Evolutionary conservation across 2,113 vertebrate species (phyloP).

Genomic region (Heterocephalus glaber): DNA sequence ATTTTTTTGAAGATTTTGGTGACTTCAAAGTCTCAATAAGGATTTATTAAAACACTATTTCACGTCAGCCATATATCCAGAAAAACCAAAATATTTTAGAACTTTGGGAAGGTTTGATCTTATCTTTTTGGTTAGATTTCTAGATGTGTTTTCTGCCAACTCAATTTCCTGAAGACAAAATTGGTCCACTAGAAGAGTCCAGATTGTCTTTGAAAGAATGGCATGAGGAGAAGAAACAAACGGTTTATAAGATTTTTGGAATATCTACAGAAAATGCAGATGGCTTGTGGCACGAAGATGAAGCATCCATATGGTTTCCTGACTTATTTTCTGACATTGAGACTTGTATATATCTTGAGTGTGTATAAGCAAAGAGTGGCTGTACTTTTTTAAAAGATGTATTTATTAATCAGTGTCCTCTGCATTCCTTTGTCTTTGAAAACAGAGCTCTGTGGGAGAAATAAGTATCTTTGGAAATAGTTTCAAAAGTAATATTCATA

Average conservation of each 20-base stretch:
- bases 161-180: conserved; percentile 46
- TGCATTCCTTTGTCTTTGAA: conserved; percentile 22
- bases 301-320: neutral
- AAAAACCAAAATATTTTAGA: conserved; percentile 19
- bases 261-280: conserved; percentile 29
- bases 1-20: neutral
- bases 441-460: neutral
- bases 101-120: neutral
- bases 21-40: neutral
- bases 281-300: neutral
- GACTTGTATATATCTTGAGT: neutral
- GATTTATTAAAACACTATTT: neutral
- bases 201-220: conserved; percentile 23
- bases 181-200: conserved; percentile 1
- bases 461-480: conserved; percentile 26
- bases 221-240: neutral
- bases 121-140: conserved; percentile 40
- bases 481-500: neutral
- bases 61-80: neutral
- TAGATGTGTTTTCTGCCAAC: conserved; percentile 26
- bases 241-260: conserved; percentile 6
- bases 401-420: neutral
- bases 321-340: conserved; percentile 45
- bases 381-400: neutral
- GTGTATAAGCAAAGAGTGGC: conserved; percentile 24